These are phyloP conservation scores for Ferdinandea cuprea DNA, from an alignment of 2,888 invertebrate species.

Conservation along the genomic window DNA sequence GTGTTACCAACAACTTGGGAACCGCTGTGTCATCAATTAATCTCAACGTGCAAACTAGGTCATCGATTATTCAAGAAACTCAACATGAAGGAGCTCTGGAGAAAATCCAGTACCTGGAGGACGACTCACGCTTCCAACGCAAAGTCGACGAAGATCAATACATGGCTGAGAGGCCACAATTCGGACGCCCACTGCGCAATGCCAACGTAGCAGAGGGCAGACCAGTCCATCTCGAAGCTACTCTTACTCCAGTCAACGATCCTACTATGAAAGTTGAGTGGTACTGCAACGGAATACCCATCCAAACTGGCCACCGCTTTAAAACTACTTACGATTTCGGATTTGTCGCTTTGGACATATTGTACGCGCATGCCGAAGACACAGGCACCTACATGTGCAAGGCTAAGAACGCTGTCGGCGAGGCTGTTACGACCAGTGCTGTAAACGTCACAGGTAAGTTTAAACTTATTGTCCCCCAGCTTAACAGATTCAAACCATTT, in stretches of 20 bases:
- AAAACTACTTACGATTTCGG: conserved; percentile 99
- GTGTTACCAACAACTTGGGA: conserved; percentile 93
- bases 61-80: conserved; percentile 93
- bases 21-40: conserved; percentile 92
- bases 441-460: conserved; percentile 92
- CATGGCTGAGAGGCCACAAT: conserved; percentile 93
- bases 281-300: conserved; percentile 97
- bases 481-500: not conserved
- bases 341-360: conserved; percentile 97
- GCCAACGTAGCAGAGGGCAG: conserved; percentile 93
- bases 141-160: conserved; percentile 89
- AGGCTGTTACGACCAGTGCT: conserved; percentile 96
- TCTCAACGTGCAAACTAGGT: conserved; percentile 91
- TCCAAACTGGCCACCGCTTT: conserved; percentile 96
- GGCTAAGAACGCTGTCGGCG: conserved; percentile 96
- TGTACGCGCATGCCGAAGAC: conserved; percentile 98
- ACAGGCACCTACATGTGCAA: conserved; percentile 98
- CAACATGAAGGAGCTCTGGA: conserved; percentile 96
- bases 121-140: conserved; percentile 90
- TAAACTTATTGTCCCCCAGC: not conserved
- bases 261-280: conserved; percentile 99
- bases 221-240: conserved; percentile 96
- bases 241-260: conserved; percentile 97
- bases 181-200: conserved; percentile 93
- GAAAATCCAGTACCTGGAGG: conserved; percentile 96